A percentile compares a stretch with the other conserved stretches of the same genome.
Evolutionary conservation across 2,113 vertebrate genomes (phyloP).

Genomic region (Psephotus haematonotus): DNA sequence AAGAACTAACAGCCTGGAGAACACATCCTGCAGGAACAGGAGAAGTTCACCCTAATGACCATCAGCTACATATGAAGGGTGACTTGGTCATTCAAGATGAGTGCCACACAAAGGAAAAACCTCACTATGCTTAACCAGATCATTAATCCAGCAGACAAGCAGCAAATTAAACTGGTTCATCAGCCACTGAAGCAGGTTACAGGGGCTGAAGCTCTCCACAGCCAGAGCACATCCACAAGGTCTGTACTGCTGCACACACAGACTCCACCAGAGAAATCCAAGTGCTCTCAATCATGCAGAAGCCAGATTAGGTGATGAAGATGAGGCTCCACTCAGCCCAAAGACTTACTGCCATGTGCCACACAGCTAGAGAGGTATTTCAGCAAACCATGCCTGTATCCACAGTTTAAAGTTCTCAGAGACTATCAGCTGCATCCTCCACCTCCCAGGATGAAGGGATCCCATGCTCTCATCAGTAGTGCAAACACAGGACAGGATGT

Average conservation of each 20-base stretch:
- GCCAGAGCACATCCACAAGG: not conserved
- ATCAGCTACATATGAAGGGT: not conserved
- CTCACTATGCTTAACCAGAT: not conserved
- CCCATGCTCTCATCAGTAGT: not conserved
- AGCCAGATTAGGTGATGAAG: not conserved
- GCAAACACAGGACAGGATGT: not conserved
- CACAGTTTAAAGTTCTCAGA: not conserved
- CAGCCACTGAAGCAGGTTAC: not conserved
- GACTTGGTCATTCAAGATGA: not conserved
- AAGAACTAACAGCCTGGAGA: not conserved
- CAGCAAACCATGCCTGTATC: not conserved
- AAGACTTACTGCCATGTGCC: not conserved
- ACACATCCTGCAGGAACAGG: not conserved
- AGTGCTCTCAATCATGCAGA: not conserved
- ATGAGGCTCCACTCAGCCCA: not conserved
- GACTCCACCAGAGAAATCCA: not conserved
- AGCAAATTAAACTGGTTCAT: not conserved
- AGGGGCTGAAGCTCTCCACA: not conserved
- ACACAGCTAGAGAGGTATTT: not conserved
- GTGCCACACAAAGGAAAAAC: not conserved
- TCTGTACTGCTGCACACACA: fast-evolving
- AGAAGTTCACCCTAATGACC: not conserved
- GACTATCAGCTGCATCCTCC: not conserved
- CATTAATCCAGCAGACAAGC: not conserved
- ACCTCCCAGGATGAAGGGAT: not conserved